Conservation (phyloP, 1,140 invertebrate genomes). For the Drosophila rufa region DNA sequence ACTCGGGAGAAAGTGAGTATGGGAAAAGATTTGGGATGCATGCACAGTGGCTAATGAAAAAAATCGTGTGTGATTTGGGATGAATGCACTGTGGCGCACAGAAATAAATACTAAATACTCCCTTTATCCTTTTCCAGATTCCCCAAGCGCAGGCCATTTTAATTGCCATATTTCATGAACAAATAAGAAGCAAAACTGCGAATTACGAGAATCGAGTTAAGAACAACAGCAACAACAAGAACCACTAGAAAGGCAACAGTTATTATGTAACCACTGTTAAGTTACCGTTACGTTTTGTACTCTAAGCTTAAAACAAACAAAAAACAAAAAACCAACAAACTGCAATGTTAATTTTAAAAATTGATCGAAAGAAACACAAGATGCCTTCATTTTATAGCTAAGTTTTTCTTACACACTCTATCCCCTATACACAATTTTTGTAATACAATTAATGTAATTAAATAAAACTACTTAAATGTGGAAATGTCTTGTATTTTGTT, state of each 20-base stretch:
- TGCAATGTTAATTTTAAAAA: slow-evolving; percentile 77
- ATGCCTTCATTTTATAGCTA: slow-evolving; percentile 59
- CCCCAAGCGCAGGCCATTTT: slow-evolving; percentile 32
- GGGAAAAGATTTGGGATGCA: not conserved
- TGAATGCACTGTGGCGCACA: too few species aligned
- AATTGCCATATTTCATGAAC: slow-evolving; percentile 76
- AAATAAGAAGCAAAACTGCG: slow-evolving; percentile 56
- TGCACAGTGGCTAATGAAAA: not conserved
- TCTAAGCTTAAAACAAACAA: slow-evolving; percentile 49
- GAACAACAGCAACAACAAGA: slow-evolving; percentile 16
- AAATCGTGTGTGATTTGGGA: too few species aligned
- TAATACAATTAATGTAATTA: slow-evolving; percentile 80
- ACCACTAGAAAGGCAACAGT: slow-evolving; percentile 52
- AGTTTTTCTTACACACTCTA: slow-evolving; percentile 57
- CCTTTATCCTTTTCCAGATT: slow-evolving; percentile 2
- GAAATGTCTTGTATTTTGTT: slow-evolving; percentile 21
- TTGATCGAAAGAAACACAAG: slow-evolving; percentile 50
- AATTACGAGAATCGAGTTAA: slow-evolving; percentile 29
- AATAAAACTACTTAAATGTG: slow-evolving; percentile 74
- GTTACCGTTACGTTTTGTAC: slow-evolving; percentile 79
- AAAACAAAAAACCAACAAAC: slow-evolving; percentile 35
- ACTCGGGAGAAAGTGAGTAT: slow-evolving; percentile 8
- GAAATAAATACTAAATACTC: not conserved
- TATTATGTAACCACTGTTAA: slow-evolving; percentile 76
- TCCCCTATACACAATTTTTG: slow-evolving; percentile 51